Conservation (phyloP, 2,113 vertebrate genomes). For the Canis aureus region DNA sequence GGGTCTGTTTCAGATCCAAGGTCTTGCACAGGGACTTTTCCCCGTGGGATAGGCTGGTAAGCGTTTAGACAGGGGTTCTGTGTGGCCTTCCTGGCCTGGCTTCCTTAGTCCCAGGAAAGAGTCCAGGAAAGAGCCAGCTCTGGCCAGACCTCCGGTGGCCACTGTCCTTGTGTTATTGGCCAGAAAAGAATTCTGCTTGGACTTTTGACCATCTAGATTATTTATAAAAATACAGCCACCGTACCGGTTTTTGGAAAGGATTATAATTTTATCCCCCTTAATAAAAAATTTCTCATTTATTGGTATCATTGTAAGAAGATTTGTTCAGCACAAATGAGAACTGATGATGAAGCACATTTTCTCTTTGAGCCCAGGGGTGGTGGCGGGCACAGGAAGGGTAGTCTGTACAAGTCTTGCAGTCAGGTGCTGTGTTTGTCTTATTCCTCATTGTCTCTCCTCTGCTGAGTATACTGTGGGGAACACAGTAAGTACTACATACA, state of each 20-base stretch:
- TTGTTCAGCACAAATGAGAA: conserved; percentile 3
- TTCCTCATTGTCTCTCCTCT: neutral
- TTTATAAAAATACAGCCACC: conserved; percentile 5
- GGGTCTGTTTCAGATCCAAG: conserved; percentile 34
- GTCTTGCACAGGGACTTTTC: neutral
- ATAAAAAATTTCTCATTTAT: neutral
- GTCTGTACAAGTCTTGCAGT: neutral
- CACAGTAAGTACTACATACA: neutral
- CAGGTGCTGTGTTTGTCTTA: neutral
- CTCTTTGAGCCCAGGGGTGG: neutral
- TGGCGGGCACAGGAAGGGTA: neutral
- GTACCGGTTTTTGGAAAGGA: neutral
- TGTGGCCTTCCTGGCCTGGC: neutral
- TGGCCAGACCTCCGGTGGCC: conserved; percentile 14
- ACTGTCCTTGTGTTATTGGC: neutral
- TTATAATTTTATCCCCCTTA: neutral
- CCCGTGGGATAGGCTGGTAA: neutral
- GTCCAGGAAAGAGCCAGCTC: neutral
- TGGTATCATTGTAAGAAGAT: neutral
- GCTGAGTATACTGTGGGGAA: neutral
- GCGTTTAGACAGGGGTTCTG: neutral
- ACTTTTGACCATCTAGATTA: neutral
- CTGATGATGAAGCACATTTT: neutral
- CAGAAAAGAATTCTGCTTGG: neutral
- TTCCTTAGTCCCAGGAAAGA: neutral